Evolutionary conservation across 1,140 invertebrate species (phyloP), one percentile per base, ranked within the genome.

Genomic region (Drosophila kepulauana): DNA sequence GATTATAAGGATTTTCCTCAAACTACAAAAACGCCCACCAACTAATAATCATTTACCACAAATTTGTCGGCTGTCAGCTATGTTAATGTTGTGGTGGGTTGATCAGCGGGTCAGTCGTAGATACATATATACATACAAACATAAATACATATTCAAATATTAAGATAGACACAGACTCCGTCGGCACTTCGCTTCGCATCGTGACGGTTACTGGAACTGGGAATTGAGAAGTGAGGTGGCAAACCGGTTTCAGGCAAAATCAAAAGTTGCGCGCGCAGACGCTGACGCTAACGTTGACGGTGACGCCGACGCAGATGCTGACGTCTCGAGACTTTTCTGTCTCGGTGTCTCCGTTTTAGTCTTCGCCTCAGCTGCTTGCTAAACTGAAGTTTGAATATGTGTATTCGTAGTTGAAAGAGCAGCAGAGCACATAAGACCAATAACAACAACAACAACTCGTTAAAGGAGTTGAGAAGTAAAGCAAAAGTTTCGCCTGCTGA

Each of bases 181-280:
- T 38, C 35, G 2, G 35, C 35, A 38, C 35, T 38, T 38, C 57
- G 38, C 52, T 28, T 56, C 46, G 58, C 49, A 35, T 43, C 38
- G 63, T 15, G 68, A 38, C 15, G 56, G 35, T 20, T 46, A 70
- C 38, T 54, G 48, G 45, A 51, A 62, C 13, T 8, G 30, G 30
- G 30, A 33, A 8, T 8, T 33, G 35, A 38, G 30, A 25, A 25
- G 20, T 25, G 64, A 46, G 54, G 35, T 52, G 68, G 35, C 15
- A 75, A 88, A 88, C 85, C 85, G 85, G 85, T 88, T 88, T 77
- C 71, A 75, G 85, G 85, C 85, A 88, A 88, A 88, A 88, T 88
- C 85, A 88, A 88, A 88, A 88, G 85, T 88, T 89, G 85, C 85
- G 85, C 85, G 73, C 82, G 68, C 10, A 8, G 35, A 38, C 35